A percentile compares a stretch with the other conserved stretches of the same genome.
Evolutionary conservation across 2,888 invertebrate genomes (phyloP).

Genomic region (Arrhopalites spinosus): DNA sequence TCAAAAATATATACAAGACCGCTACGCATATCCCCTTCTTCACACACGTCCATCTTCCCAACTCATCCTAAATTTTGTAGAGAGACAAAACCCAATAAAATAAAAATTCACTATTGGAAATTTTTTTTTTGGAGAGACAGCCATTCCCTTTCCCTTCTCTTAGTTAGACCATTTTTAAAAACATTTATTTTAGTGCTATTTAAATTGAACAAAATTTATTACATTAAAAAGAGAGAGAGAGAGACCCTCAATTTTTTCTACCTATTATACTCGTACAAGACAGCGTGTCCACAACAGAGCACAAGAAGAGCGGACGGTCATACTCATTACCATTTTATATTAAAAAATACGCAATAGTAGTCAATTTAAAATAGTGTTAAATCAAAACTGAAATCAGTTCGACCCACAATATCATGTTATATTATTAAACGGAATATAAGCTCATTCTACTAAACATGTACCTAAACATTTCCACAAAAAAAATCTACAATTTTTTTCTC

Average conservation of each 20-base stretch:
- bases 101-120: background rate
- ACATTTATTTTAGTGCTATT: conserved; percentile 35
- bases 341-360: background rate
- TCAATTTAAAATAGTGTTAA: conserved; percentile 27
- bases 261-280: background rate
- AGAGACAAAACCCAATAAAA: background rate
- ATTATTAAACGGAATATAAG: conserved; percentile 8
- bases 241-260: conserved; percentile 23
- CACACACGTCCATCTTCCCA: background rate
- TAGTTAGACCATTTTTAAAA: background rate
- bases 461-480: background rate
- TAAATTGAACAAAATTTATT: conserved; percentile 44
- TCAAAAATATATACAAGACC: background rate
- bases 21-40: background rate
- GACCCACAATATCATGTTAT: conserved; percentile 3
- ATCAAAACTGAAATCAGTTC: conserved; percentile 18
- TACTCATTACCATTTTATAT: background rate
- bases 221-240: conserved; percentile 25
- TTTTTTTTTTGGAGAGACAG: conserved; percentile 1
- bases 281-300: background rate
- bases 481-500: conserved; percentile 8
- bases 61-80: background rate
- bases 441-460: background rate
- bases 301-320: background rate
- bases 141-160: conserved; percentile 12